Evolutionary conservation across 1,140 invertebrate species (phyloP).

Genomic region (Brachionus rotundiformis): DNA sequence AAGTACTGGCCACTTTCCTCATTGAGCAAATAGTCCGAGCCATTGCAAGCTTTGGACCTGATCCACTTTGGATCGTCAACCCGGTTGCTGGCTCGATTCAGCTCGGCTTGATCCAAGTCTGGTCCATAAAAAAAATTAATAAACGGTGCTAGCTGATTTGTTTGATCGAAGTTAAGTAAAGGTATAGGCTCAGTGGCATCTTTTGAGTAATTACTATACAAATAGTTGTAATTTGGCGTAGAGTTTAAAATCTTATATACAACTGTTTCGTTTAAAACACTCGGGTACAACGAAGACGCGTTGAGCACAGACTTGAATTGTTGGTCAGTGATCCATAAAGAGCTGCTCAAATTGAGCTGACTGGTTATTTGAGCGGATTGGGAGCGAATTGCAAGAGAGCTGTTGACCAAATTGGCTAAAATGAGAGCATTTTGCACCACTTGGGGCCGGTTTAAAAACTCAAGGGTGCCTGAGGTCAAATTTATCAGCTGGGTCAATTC

Average conservation of each 20-base stretch:
- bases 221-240: conserved; percentile 40
- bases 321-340: background rate
- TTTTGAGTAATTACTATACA: conserved; percentile 20
- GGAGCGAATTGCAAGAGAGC: background rate
- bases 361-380: background rate
- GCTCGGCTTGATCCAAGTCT: background rate
- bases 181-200: background rate
- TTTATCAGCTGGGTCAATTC: conserved; percentile 57
- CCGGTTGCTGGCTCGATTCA: background rate
- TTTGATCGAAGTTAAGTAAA: background rate
- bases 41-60: background rate
- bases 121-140: conserved; percentile 36
- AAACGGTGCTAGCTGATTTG: background rate
- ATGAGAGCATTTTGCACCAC: background rate
- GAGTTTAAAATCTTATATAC: conserved; percentile 31
- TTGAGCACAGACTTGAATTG: background rate
- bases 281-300: background rate
- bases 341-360: background rate
- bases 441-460: conserved; percentile 8
- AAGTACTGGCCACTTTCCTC: background rate
- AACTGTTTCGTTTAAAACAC: background rate
- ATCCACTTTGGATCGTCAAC: conserved; percentile 21
- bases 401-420: background rate
- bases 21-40: conserved; percentile 14
- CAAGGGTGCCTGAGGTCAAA: conserved; percentile 53